These are phyloP conservation scores for Myiopsitta monachus DNA, from an alignment of 2,113 vertebrate species.

Conservation along the genomic window DNA sequence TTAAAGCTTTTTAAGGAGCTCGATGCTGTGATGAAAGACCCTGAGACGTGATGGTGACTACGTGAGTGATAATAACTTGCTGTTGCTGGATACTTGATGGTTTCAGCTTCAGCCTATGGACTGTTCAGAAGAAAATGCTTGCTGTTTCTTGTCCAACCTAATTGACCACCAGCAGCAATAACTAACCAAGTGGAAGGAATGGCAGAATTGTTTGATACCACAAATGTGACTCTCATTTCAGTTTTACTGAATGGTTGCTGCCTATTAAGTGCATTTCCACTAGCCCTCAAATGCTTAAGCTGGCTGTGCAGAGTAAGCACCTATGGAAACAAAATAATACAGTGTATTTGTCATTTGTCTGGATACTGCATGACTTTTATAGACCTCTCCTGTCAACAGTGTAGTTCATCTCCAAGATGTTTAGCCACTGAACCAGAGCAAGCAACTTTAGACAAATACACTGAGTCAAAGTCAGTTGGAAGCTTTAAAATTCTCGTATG, in stretches of 20 bases:
- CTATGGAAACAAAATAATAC: neutral
- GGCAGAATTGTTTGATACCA: neutral
- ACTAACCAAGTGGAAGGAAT: neutral
- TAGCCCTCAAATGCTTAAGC: neutral
- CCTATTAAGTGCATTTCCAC: neutral
- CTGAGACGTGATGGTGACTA: neutral
- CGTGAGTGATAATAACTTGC: neutral
- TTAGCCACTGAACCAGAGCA: neutral
- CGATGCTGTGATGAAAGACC: accelerated
- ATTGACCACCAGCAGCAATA: neutral
- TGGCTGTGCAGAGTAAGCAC: neutral
- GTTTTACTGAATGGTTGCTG: neutral
- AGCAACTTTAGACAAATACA: neutral
- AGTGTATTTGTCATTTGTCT: neutral
- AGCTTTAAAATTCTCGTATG: neutral
- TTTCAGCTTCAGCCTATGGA: neutral
- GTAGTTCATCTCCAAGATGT: neutral
- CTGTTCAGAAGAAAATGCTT: neutral
- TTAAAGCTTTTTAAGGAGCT: neutral
- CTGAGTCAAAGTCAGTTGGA: neutral
- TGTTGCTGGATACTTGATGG: neutral
- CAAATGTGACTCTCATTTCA: neutral
- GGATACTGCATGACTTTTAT: neutral
- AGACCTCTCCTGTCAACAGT: neutral
- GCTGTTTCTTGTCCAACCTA: neutral